These are phyloP conservation scores for Lepidochitona cinerea DNA, from an alignment of 2,888 invertebrate genomes.

Conservation along the genomic window DNA sequence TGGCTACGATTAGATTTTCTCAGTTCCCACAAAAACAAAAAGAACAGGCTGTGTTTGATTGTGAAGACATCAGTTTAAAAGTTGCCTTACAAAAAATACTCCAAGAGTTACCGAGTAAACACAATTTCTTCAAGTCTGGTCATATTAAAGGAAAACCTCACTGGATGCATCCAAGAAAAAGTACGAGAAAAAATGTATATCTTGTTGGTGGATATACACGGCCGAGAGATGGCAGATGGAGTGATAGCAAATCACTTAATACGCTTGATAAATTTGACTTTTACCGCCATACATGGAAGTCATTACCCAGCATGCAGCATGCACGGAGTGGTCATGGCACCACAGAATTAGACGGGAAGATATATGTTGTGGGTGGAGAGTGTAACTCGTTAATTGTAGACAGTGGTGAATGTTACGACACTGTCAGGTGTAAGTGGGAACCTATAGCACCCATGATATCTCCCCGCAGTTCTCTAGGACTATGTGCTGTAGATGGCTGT, in stretches of 20 bases:
- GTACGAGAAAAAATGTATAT: slow-evolving; percentile 89
- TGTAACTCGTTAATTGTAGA: slow-evolving; percentile 84
- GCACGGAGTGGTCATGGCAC: slow-evolving; percentile 91
- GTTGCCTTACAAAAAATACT: slow-evolving; percentile 77
- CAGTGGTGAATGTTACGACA: slow-evolving; percentile 64
- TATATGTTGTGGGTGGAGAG: slow-evolving; percentile 93
- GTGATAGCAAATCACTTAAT: slow-evolving; percentile 79
- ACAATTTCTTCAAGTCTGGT: slow-evolving; percentile 3
- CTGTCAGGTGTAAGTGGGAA: slow-evolving; percentile 68
- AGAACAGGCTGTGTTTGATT: slow-evolving; percentile 83
- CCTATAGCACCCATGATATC: slow-evolving; percentile 74
- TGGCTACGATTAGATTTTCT: slow-evolving; percentile 86
- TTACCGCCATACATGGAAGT: slow-evolving; percentile 58
- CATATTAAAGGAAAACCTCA: slow-evolving; percentile 29
- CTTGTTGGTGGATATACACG: slow-evolving; percentile 91
- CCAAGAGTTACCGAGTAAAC: slow-evolving; percentile 42
- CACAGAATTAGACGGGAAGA: slow-evolving; percentile 85
- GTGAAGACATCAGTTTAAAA: slow-evolving; percentile 85
- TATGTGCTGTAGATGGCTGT: slow-evolving; percentile 86
- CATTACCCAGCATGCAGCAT: slow-evolving; percentile 79
- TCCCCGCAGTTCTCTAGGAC: slow-evolving; percentile 86
- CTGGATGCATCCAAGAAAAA: slow-evolving; percentile 79
- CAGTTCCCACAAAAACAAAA: slow-evolving; percentile 85
- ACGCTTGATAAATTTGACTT: slow-evolving; percentile 83
- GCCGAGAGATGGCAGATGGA: slow-evolving; percentile 85